Base-by-base conservation (phyloP, 2,888 invertebrate genomes). In the Pollenia labialis region DNA sequence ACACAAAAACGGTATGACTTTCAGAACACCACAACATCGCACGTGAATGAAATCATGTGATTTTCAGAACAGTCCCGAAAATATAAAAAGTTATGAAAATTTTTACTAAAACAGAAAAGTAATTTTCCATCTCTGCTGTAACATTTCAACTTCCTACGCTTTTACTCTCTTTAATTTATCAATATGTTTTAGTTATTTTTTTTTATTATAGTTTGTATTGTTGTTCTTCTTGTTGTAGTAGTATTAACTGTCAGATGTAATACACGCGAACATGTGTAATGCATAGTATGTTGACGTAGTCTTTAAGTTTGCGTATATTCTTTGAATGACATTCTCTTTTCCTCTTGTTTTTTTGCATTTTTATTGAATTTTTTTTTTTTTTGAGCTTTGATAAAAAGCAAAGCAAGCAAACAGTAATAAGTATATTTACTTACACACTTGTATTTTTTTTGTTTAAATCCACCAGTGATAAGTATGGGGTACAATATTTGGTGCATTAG, bases 241-340 rank as follows among this genome's bases (percentile, higher is more conserved):
- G 14, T 60, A 62, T 58, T 58, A 50, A 75, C 81, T 81, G 66
- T 77, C 72, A 85, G 12, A 72, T 77, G 81, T 66, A 52, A 81
- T 46, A 68, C 81, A 72, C 16, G 68, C 60, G 32, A 68, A 71
- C 85, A 60, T 77, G 77, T 79, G 44, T 69, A 82, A 85, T 58
- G 10, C 50, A 56, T 62, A 69, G 18, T 18, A 50, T 46, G 74
- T 79, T 85, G 85, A 79, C 74, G 79, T 82, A 79, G 85, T 85
- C 72, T 82, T 48, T 18, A 40, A 62, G 12, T 23, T 72, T 83
- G 66, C 14, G 14, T 40, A 82, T 14, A 54, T 40, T 32, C 9
- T 48, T 69, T 42, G 44, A 12, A 6, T 18, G 16, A 50, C 16
- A 16, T n/a, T 50, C 68, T 50, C 50, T 56, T 54, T 23, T 23